phyloP scores from a whole-genome alignment of 2,113 vertebrate genomes.

The Oryctolagus cuniculus region DNA sequence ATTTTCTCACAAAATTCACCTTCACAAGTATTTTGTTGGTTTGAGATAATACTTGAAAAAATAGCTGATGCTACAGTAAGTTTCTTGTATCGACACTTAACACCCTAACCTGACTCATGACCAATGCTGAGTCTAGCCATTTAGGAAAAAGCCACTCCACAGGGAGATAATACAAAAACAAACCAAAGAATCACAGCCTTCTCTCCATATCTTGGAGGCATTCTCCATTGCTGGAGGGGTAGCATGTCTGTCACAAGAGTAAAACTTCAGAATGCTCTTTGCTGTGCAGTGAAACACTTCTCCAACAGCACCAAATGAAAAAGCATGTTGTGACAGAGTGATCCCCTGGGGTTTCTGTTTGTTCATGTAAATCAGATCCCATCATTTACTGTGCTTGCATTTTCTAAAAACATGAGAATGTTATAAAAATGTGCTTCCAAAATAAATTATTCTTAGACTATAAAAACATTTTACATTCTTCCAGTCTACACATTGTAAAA shows the following conservation, averaged over 20 bases:
- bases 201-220: background rate
- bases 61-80: background rate
- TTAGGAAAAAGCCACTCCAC: background rate
- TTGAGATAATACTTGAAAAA: slow-evolving; percentile 59
- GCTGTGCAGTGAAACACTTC: background rate
- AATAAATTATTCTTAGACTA: slow-evolving; percentile 86
- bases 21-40: background rate
- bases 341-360: slow-evolving; percentile 22
- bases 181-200: background rate
- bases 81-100: background rate
- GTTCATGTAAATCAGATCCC: slow-evolving; percentile 72
- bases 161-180: slow-evolving; percentile 43
- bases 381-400: slow-evolving; percentile 73
- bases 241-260: background rate
- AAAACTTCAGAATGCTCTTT: background rate
- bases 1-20: background rate
- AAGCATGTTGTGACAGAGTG: slow-evolving; percentile 67
- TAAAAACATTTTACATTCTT: slow-evolving; percentile 83
- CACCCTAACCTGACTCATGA: background rate
- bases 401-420: slow-evolving; percentile 82
- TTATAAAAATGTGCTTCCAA: slow-evolving; percentile 86
- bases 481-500: slow-evolving; percentile 85
- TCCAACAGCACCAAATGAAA: slow-evolving; percentile 76
- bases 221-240: background rate
- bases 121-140: background rate